Conservation (phyloP, 1,140 invertebrate species). For the Brachystomella parvula region DNA sequence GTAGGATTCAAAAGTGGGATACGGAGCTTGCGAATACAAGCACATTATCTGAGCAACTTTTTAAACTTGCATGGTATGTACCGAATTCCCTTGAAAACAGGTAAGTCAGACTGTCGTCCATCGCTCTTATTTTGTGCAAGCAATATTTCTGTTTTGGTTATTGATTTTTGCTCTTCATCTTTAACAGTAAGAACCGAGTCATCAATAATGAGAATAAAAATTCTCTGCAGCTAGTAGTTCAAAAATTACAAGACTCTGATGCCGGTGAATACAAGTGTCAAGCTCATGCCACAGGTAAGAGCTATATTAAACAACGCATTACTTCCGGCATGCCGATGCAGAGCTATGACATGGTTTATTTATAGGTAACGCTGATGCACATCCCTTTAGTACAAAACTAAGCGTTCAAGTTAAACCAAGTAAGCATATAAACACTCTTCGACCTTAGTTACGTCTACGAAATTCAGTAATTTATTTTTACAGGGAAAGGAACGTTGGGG, state of each 20-base stretch:
- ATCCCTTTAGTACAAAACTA: constrained; percentile 10
- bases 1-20: constrained; percentile 25
- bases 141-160: no score
- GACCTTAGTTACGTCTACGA: not conserved
- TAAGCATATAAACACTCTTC: constrained; percentile 34
- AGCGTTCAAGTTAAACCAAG: constrained; percentile 39
- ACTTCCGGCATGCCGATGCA: no score
- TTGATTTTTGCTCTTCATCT: not conserved
- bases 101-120: constrained; percentile 14
- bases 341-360: no score
- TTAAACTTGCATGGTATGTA: constrained; percentile 37
- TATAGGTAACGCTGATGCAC: constrained; percentile 9
- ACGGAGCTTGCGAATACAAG: constrained; percentile 7
- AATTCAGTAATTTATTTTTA: constrained; percentile 1
- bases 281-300: no score
- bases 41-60: constrained; percentile 16
- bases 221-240: constrained; percentile 38
- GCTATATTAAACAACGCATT: no score
- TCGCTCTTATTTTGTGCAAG: not conserved
- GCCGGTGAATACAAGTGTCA: constrained; percentile 42
- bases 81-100: constrained; percentile 32
- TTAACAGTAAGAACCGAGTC: constrained; percentile 30
- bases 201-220: constrained; percentile 20
- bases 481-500: constrained; percentile 43
- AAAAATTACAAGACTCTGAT: constrained; percentile 40